Base-by-base conservation (phyloP, 2,888 invertebrate genomes). In the Pasiphila rectangulata region DNA sequence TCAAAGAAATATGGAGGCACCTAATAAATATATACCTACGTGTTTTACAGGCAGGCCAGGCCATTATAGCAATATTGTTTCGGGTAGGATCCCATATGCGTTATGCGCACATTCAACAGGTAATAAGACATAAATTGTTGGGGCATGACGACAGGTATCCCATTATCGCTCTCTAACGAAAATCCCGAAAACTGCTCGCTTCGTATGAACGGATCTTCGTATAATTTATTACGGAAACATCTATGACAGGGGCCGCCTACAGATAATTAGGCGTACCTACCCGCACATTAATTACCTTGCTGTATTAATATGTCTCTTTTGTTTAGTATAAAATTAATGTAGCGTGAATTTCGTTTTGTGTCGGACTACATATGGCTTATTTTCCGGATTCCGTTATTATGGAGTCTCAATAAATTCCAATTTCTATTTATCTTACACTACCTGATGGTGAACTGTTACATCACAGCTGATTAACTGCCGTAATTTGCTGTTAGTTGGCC, bases 141-240 rank as follows among this genome's bases (percentile, higher is more conserved):
- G 58, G 66, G 64, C 64, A 69, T 67, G 75, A 73, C 70, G 77
- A 75, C 75, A 73, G 68, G 74, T 72, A 67, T 62, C 69, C 72
- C 63, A 75, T 78, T 79, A 77, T 74, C 79, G 66, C 67, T 49
- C 64, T 62, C 63, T 67, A 63, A 64, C 72, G 69, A 66, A 75
- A 73, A 71, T 70, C 73, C 75, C 74, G 65, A 67, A 69, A 68
- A 69, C 67, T 67, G 69, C 59, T 69, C 62, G 64, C 67, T 64
- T 68, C 27, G 60, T 66, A 71, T 66, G 68, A 72, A 72, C 70
- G 75, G 69, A 64, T 64, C 49, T 49, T 52, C 57, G 43, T 51
- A 57, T 74, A 75, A 78, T 78, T 76, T 77, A 78, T 77, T 68
- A 69, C 68, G 66, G 61, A 71, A 76, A 75, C 69, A 75, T 71